Conservation (phyloP, 1,140 invertebrate genomes). For the Pseudomyrmex sp. region DNA sequence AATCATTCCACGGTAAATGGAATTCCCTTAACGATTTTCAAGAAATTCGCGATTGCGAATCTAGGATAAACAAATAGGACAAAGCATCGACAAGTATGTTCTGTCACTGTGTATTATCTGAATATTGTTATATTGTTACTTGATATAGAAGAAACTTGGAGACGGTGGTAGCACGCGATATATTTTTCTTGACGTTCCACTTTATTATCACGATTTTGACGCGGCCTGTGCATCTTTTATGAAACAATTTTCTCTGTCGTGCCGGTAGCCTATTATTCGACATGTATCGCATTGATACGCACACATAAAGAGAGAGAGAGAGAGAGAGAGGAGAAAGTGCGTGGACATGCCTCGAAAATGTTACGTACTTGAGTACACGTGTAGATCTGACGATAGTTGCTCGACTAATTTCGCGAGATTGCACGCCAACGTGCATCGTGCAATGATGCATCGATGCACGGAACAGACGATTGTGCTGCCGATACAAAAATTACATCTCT, state of each 20-base stretch:
- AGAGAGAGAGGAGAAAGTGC: slow-evolving; percentile 68
- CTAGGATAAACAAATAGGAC: neutral
- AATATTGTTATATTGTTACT: neutral
- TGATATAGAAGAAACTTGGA: neutral
- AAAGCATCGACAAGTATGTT: neutral
- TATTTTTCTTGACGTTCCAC: slow-evolving; percentile 64
- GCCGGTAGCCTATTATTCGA: slow-evolving; percentile 72
- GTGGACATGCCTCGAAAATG: slow-evolving; percentile 69
- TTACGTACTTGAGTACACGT: slow-evolving; percentile 72
- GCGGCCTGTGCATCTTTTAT: slow-evolving; percentile 76
- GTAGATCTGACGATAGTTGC: slow-evolving; percentile 76
- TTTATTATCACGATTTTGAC: slow-evolving; percentile 70
- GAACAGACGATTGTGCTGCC: neutral
- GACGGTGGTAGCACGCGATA: slow-evolving; percentile 14
- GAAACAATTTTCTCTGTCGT: slow-evolving; percentile 78
- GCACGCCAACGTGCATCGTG: slow-evolving; percentile 48
- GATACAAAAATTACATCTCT: neutral
- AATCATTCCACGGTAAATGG: slow-evolving; percentile 29
- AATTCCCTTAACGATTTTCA: slow-evolving; percentile 15
- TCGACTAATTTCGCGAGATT: slow-evolving; percentile 73
- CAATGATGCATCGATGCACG: neutral
- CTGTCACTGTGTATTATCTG: neutral
- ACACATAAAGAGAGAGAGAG: slow-evolving; percentile 21
- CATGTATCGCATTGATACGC: slow-evolving; percentile 63
- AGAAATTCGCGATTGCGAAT: slow-evolving; percentile 31